Base-by-base conservation (phyloP, 2,888 invertebrate genomes). In the Augiades crinisus region DNA sequence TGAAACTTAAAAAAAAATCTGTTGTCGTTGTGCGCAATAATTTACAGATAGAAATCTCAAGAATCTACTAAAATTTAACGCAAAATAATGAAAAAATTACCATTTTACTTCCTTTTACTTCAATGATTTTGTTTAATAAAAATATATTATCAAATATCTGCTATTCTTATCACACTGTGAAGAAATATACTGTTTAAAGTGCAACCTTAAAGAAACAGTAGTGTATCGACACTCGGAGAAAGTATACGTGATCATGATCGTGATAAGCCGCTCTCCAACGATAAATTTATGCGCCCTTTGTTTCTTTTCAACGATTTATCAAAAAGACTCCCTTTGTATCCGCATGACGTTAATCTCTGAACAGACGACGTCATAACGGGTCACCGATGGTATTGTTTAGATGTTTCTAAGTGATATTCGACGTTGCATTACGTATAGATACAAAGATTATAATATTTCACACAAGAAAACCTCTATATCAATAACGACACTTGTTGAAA, bases 231-330 rank as follows among this genome's bases (percentile, higher is more conserved):
- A 78, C 77, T 71, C 68, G 68, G 86, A 81, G 88, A 88, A 87
- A 87, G 87, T 82, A 72, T 68, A 64, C 72, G 62, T 67, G 77
- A 86, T 86, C 85, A 60, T 56, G 58, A 86, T 86, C 84, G 58
- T 55, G 58, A 87, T 87, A 87, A 84, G 78, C 73, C 68, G 68
- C 72, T 67, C 67, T 68, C 67, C 63, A 67, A 60, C 77, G 74
- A 78, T 81, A 79, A 86, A 86, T 88, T 86, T 87, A 87, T 87
- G 79, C 75, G 80, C 72, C 82, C 84, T 88, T 89, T 88, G 85
- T 87, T 83, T 84, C 81, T 84, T 84, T 83, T 81, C 77, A 65
- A 72, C 73, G 74, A 86, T 86, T 81, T 81, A 85, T 84, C 81
- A 84, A 83, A 83, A 82, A 79, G 70, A 59, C 67, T 64, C 63